Base-by-base conservation (phyloP, 92 coral and sea anemone species). In the Plumapathes pennacea region DNA sequence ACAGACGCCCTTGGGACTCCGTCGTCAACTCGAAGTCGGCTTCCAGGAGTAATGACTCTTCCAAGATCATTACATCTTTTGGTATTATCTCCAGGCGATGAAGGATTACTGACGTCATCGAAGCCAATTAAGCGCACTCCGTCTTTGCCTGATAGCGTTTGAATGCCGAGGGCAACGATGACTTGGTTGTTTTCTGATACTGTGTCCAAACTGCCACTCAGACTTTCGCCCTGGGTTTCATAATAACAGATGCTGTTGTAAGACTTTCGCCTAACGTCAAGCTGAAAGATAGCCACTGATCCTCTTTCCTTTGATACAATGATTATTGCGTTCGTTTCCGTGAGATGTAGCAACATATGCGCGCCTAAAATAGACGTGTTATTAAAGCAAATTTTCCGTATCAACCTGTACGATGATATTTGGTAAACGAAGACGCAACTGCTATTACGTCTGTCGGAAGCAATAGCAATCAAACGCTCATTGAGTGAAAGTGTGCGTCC, bases 131-230 rank as follows among this genome's bases (percentile, higher is more conserved):
- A 81, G 23, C 77, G 77, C 21, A 76, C 86, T 0, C 99, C 99
- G 25, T 94, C 99, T 1, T 78, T 94, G 10, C 94, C 96, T 10
- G 34, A 26, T n/a, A 53, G 25, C 22, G 89, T 80, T 38, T 72
- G 83, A 77, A 94, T 81, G 0, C 99, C 99, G 18, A 94, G 72
- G 1, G 82, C 96, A 28, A 58, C 81, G 38, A 94, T 50, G 5
- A 36, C 69, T 31, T 78, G 77, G 19, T 58, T 74, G 45, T 82
- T 65, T 14, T 84, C 72, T 44, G 70, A 23, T 40, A 52, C 54
- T 3, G 61, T 60, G 51, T 82, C 89, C 8, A 64, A 51, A n/a
- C 8, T 11, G n/a, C 85, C 85, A 37, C 90, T 71, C 37, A 75
- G 49, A 5, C 22, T 36, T 28, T 40, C 62, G n/a, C 58, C 76